These are phyloP conservation scores for Lagorchestes hirsutus DNA, from an alignment of 2,797 vertebrate genomes.

Conservation along the genomic window DNA sequence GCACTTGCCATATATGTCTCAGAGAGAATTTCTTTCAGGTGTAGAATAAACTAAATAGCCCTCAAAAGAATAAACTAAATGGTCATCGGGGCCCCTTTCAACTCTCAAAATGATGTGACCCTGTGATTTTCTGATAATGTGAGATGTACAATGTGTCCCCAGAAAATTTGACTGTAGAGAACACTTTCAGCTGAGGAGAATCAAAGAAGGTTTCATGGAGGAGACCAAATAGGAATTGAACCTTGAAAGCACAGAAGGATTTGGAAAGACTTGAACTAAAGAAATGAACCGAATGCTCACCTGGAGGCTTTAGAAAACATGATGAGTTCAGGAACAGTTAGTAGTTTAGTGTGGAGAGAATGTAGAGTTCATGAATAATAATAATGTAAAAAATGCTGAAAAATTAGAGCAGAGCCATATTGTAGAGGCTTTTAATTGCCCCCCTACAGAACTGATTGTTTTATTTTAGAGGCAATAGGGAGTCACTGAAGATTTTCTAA, in stretches of 20 bases:
- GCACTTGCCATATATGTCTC: neutral
- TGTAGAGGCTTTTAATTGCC: neutral
- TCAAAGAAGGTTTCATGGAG: neutral
- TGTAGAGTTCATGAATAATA: neutral
- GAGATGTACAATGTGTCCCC: neutral
- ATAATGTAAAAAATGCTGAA: rapidly evolving
- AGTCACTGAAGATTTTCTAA: neutral
- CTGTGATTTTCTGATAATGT: neutral
- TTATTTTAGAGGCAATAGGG: slow-evolving; percentile 4
- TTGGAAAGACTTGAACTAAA: slow-evolving; percentile 11
- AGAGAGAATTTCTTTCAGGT: neutral
- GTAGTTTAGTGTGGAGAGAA: neutral
- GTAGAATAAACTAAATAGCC: neutral
- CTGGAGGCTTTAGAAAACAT: neutral
- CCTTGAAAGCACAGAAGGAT: neutral
- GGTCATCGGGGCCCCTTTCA: neutral
- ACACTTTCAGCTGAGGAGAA: neutral
- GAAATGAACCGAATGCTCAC: too few relatives aligned
- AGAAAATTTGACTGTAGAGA: neutral
- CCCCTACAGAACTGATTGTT: neutral
- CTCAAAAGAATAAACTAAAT: neutral
- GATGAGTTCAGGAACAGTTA: slow-evolving; percentile 4
- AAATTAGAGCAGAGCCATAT: neutral
- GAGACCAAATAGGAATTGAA: neutral
- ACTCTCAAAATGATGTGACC: neutral